Evolutionary conservation across 2,888 invertebrate species (phyloP), one percentile per base, ranked within the genome.

Genomic region (Polyommatus iphigenia): DNA sequence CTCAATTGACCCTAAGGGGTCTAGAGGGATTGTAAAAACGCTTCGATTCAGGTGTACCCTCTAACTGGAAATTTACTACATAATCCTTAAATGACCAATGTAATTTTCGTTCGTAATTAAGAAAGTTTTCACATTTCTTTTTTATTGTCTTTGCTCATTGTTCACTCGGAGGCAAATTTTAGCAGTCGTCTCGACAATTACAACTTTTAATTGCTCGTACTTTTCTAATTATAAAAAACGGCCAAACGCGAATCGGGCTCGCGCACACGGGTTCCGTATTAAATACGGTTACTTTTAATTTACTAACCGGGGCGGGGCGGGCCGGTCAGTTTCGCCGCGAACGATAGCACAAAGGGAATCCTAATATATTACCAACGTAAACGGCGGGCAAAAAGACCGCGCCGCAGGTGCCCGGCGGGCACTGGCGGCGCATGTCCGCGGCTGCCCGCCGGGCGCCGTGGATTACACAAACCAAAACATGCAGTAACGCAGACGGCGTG

Each of bases 201-300:
- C 92, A 93, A 93, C 92, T 93, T 93, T 93, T 92, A 93, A 93
- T 93, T 91, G 91, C 89, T 89, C 87, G 85, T 90, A 92, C 93
- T 93, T 93, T 92, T 88, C 89, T 92, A 92, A 93, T 93, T 92
- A 93, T 90, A 89, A 91, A 92, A 92, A 91, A 88, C 15, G 18
- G 18, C 20, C 62, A 24, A 3, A 13, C 1, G n/a, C 59, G 20
- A 54, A 1, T 54, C 18, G 1, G 54, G 18, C 54, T 54, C 5
- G 54, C 1, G 15, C 18, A 54, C 54, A 18, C 7, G 59, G 59
- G 59, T 59, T 59, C 59, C 20, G 57, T 57, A n/a, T 1, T n/a
- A n/a, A 29, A 29, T 29, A 57, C 4, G 1, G 0, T n/a, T 57
- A n/a, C 6, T 57, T 57, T 54, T 18, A 3, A 10, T 54, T 54